Evolutionary conservation across 2,113 vertebrate genomes (phyloP), one percentile per base, ranked within the genome.

Genomic region (Boulengerochromis microlepis): DNA sequence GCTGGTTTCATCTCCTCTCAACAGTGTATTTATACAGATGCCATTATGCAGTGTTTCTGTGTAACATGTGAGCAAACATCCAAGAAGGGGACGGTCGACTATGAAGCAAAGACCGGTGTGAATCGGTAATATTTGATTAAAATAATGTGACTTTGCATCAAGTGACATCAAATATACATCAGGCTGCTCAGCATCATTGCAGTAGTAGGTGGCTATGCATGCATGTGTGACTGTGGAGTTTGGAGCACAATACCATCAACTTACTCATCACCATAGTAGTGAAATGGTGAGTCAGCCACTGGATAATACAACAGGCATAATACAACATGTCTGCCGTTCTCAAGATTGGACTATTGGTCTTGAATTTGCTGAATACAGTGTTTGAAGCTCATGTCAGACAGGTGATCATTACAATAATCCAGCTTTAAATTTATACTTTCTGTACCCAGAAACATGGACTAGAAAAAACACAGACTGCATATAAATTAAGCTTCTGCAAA

Each of bases 1-100:
- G 4, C 38, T 74, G 22, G 22, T 45, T 74, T 26, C 38, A 45
- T 74, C 66, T 74, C n/a, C 38, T 71, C 38, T 45, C 38, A 45
- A 2, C 40, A 0, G 3, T 9, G 12, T 0, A 45, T 18, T 45
- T 24, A 3, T 74, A 18, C 22, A 26, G 13, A 45, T 26, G 2
- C 69, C 13, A 45, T 10, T 1, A 18, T 18, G 2, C 40, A 45
- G 13, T 2, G 40, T 40, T 74, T 3, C 12, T 71, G 38, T 42
- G 12, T 42, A 38, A 7, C 66, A 1, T 5, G 38, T 42, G 35
- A 71, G 12, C n/a, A 42, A 42, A 71, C 11, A 5, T 42, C 66
- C 22, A 24, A 6, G 12, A 24, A 15, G n/a, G 0, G 0, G 22
- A 10, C 4, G 5, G 5, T 45, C 4, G 8, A 18, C 13, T 10